These are phyloP conservation scores for Protaetia brevitarsis DNA, from an alignment of 1,140 invertebrate genomes.

Conservation along the genomic window DNA sequence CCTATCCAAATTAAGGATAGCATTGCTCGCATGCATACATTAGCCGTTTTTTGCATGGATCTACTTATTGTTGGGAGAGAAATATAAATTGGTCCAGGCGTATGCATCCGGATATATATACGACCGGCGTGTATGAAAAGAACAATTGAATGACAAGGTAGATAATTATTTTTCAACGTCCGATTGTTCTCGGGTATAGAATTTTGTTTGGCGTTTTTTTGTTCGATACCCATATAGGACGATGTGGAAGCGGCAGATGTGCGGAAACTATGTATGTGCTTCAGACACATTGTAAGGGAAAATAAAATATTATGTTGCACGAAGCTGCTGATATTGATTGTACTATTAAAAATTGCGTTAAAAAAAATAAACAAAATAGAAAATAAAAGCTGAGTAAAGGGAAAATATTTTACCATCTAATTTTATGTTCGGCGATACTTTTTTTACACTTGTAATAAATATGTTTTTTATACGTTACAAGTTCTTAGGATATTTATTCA, in stretches of 20 bases:
- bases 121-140: background rate
- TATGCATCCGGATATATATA: background rate
- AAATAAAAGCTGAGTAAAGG: too few relatives aligned
- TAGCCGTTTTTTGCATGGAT: conserved; percentile 7
- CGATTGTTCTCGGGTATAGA: background rate
- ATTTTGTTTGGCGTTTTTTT: background rate
- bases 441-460: too few relatives aligned
- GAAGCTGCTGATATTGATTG: too few relatives aligned
- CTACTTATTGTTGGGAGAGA: background rate
- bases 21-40: background rate
- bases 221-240: background rate
- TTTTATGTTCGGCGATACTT: too few relatives aligned
- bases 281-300: too few relatives aligned
- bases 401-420: too few relatives aligned
- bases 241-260: background rate
- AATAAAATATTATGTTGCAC: too few relatives aligned
- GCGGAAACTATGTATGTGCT: too few relatives aligned
- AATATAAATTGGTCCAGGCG: background rate
- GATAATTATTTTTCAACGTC: conserved; percentile 12
- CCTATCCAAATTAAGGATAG: background rate
- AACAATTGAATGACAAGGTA: background rate
- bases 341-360: too few relatives aligned
- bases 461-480: too few relatives aligned
- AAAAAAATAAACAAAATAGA: too few relatives aligned
- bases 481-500: too few relatives aligned